phyloP scores from a whole-genome alignment of 2,797 vertebrate genomes.

The Xyrichtys novacula region DNA sequence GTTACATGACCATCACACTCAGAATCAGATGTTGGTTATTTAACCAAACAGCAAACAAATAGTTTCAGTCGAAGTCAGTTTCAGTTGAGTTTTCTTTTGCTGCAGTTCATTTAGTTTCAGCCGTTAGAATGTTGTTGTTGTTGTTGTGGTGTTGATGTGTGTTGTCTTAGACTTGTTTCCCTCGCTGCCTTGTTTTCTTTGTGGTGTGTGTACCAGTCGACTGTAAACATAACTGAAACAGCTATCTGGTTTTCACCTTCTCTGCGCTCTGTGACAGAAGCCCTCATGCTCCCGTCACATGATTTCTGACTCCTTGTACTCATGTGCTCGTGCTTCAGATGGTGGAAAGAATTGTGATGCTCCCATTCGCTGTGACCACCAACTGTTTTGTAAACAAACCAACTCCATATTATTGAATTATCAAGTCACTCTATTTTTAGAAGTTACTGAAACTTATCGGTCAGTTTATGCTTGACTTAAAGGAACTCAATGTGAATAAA shows the following conservation, averaged over 20 bases:
- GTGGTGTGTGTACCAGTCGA: neutral
- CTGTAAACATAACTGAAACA: neutral
- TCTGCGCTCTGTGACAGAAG: neutral
- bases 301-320: conserved; percentile 25
- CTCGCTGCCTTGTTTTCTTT: neutral
- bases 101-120: conserved; percentile 39
- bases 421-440: neutral
- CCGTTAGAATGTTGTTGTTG: neutral
- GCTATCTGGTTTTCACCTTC: neutral
- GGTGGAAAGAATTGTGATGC: conserved; percentile 6
- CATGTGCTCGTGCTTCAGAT: conserved; percentile 33
- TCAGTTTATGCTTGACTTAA: neutral
- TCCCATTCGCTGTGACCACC: neutral
- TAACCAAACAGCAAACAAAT: conserved; percentile 28
- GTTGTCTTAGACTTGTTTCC: neutral
- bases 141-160: conserved; percentile 16
- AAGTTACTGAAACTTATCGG: neutral
- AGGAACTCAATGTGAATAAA: no score
- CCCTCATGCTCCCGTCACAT: conserved; percentile 35
- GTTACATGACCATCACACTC: neutral
- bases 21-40: conserved; percentile 33
- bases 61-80: neutral
- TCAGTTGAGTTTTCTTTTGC: conserved; percentile 19
- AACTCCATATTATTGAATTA: neutral
- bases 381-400: neutral